Percentiles rank a stretch among this genome's conserved stretches.
Conservation (phyloP, 92 coral and sea anemone species). For the Siderastrea radians region DNA sequence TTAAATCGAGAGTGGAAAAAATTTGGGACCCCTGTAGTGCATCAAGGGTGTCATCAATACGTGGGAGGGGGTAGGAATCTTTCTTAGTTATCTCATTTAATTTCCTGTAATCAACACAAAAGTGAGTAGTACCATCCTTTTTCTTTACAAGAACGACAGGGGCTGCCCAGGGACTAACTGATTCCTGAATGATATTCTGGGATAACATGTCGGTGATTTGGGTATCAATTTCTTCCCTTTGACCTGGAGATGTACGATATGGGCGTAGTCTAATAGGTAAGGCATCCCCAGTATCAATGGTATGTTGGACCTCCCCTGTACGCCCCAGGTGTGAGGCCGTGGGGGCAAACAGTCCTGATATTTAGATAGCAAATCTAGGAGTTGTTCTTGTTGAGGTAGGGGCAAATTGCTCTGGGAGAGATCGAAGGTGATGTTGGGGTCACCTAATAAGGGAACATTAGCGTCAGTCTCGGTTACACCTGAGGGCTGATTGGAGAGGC, state of each 20-base stretch:
- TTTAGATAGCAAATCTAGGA: not conserved
- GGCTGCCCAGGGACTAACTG: constrained; percentile 64
- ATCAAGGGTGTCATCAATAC: constrained; percentile 54
- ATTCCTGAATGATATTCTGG: constrained; percentile 52
- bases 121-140: constrained; percentile 55
- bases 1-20: constrained; percentile 60
- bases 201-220: constrained; percentile 52
- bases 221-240: constrained; percentile 33
- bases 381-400: not conserved
- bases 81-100: constrained; percentile 46
- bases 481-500: too few species aligned
- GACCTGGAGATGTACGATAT: constrained; percentile 58
- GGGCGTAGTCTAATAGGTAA: constrained; percentile 62
- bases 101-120: constrained; percentile 51
- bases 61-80: constrained; percentile 51
- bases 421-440: not conserved
- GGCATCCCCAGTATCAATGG: constrained; percentile 52
- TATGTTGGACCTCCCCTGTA: constrained; percentile 54
- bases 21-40: constrained; percentile 46
- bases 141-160: constrained; percentile 64
- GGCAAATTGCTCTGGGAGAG: not conserved
- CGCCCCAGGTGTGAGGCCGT: constrained; percentile 47
- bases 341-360: constrained; percentile 63
- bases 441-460: not conserved
- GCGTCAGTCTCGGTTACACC: not conserved